Evolutionary conservation across 2,113 vertebrate genomes (phyloP).

Genomic region (Scomber japonicus): DNA sequence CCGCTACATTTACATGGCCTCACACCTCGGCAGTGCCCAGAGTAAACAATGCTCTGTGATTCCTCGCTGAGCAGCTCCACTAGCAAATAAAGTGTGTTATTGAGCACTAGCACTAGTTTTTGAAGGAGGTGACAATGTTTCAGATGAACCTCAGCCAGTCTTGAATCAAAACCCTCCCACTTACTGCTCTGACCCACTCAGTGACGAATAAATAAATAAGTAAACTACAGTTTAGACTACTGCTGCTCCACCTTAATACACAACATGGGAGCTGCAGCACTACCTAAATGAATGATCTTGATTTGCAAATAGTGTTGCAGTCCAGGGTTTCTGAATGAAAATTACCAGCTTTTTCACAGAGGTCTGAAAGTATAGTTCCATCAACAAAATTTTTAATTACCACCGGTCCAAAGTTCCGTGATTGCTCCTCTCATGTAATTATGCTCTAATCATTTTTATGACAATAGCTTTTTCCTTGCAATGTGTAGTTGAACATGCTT

Average conservation of each 20-base stretch:
- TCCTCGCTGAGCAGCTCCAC: slow-evolving; percentile 31
- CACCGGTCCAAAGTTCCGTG: slow-evolving; percentile 39
- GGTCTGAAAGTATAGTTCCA: slow-evolving; percentile 44
- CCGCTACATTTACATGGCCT: slow-evolving; percentile 41
- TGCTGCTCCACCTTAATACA: slow-evolving; percentile 43
- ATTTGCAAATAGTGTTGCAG: slow-evolving; percentile 17
- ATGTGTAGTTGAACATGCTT: slow-evolving; percentile 13
- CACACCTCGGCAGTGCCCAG: slow-evolving; percentile 20
- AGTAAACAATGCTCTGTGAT: slow-evolving; percentile 32
- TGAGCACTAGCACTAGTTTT: slow-evolving; percentile 8
- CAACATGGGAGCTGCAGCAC: slow-evolving; percentile 43
- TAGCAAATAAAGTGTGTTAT: slow-evolving; percentile 17
- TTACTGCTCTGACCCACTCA: background rate
- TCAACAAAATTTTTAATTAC: slow-evolving; percentile 57
- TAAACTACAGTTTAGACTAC: slow-evolving; percentile 13
- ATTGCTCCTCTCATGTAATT: slow-evolving; percentile 52
- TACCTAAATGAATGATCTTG: slow-evolving; percentile 7
- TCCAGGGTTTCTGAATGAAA: background rate
- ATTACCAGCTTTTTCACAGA: background rate
- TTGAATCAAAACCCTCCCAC: slow-evolving; percentile 42
- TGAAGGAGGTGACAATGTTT: slow-evolving; percentile 20
- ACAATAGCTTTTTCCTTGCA: slow-evolving; percentile 27
- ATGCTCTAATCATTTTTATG: slow-evolving; percentile 54
- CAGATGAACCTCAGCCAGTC: slow-evolving; percentile 20
- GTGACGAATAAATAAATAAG: too few species aligned